Percentiles rank a stretch among this genome's conserved stretches.
These are phyloP conservation scores for Nanorana parkeri DNA, from an alignment of 2,113 vertebrate species.

Conservation along the genomic window DNA sequence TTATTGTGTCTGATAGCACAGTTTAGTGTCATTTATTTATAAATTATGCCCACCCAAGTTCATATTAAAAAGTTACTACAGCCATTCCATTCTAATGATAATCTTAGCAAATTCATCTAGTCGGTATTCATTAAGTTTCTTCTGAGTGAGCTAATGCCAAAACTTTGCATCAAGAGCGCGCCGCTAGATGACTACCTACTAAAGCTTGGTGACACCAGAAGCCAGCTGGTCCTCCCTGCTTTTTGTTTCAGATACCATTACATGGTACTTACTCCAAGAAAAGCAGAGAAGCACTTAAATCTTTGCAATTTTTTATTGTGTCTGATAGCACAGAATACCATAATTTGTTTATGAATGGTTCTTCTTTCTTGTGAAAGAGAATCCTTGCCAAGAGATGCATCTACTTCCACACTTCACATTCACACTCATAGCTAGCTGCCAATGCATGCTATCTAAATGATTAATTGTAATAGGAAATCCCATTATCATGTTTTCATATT, in stretches of 20 bases:
- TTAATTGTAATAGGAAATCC: background rate
- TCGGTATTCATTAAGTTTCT: slow-evolving; percentile 91
- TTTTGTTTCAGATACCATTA: slow-evolving; percentile 71
- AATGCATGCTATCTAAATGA: background rate
- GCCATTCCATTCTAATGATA: slow-evolving; percentile 93
- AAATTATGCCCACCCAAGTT: too few species aligned
- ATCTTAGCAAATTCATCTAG: slow-evolving; percentile 91
- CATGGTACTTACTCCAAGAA: slow-evolving; percentile 21
- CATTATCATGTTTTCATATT: background rate
- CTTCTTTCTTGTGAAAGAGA: background rate
- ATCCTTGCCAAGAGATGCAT: background rate
- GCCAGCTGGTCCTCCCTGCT: slow-evolving; percentile 43
- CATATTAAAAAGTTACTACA: background rate
- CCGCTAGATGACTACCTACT: slow-evolving; percentile 93
- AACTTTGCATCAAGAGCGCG: slow-evolving; percentile 95
- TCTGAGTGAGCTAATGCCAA: slow-evolving; percentile 96
- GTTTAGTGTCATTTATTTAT: background rate
- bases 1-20: background rate
- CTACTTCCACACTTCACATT: background rate
- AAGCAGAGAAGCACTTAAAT: background rate
- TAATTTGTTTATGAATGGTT: background rate
- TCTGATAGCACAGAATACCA: background rate
- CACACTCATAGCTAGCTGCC: background rate
- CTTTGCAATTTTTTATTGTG: too few species aligned
- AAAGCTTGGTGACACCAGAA: slow-evolving; percentile 73